Evolutionary conservation across 2,113 vertebrate species (phyloP).

Genomic region (Myotis yumanensis): DNA sequence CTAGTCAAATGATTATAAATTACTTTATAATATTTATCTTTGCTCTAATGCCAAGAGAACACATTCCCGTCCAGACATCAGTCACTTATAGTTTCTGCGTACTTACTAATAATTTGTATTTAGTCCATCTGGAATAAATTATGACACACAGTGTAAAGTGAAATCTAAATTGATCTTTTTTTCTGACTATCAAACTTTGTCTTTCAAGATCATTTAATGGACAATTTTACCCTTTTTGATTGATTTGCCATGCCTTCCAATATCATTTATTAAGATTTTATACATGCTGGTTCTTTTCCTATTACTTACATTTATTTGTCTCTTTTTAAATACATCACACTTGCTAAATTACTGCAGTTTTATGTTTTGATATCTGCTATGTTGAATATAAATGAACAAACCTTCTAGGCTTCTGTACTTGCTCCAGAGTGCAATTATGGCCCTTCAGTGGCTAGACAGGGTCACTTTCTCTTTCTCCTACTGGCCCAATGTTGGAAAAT

Average conservation of each 20-base stretch:
- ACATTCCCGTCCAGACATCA: not conserved
- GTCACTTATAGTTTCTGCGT: not conserved
- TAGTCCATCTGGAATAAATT: slow-evolving; percentile 35
- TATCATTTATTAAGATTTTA: slow-evolving; percentile 41
- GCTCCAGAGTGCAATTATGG: slow-evolving; percentile 6
- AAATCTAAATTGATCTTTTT: slow-evolving; percentile 45
- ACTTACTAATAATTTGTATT: slow-evolving; percentile 41
- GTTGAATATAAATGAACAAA: slow-evolving; percentile 42
- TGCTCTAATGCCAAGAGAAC: not conserved
- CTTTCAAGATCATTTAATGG: slow-evolving; percentile 9
- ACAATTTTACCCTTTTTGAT: slow-evolving; percentile 7
- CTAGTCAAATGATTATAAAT: not conserved
- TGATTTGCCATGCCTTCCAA: slow-evolving; percentile 35
- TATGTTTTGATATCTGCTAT: slow-evolving; percentile 45
- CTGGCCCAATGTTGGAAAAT: slow-evolving; percentile 10
- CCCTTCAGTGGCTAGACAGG: not conserved
- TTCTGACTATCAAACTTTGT: not conserved
- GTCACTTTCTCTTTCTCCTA: slow-evolving; percentile 22
- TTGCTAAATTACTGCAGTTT: slow-evolving; percentile 43
- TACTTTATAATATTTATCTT: slow-evolving; percentile 43
- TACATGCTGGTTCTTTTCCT: slow-evolving; percentile 49
- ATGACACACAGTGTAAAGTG: not conserved
- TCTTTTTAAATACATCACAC: not conserved
- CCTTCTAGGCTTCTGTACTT: slow-evolving; percentile 31
- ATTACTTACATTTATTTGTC: slow-evolving; percentile 11